phyloP scores from a whole-genome alignment of 2,113 vertebrate species.

The Columba janthina region DNA sequence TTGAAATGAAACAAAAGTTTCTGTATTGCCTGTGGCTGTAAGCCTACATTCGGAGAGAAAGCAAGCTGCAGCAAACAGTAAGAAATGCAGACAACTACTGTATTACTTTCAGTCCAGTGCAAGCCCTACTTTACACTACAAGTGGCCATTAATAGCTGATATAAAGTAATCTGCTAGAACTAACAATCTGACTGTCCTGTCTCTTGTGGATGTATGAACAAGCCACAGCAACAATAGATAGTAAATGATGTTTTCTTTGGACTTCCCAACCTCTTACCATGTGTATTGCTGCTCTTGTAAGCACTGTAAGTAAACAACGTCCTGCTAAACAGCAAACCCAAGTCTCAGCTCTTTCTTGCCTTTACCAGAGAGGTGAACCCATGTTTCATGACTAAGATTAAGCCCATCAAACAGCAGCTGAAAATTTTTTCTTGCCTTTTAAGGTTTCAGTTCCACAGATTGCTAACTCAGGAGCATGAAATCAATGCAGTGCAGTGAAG shows the following conservation, averaged over 20 bases:
- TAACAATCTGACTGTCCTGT: background rate
- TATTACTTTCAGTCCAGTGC: background rate
- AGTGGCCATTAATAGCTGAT: background rate
- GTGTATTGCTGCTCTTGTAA: background rate
- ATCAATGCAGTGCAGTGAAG: background rate
- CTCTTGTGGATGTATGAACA: background rate
- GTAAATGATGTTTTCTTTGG: background rate
- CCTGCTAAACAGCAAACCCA: background rate
- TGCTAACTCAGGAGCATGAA: background rate
- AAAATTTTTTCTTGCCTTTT: background rate
- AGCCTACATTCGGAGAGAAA: background rate
- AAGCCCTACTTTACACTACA: background rate
- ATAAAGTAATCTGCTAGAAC: background rate
- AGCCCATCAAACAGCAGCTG: background rate
- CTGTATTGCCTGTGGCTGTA: background rate
- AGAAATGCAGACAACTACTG: background rate
- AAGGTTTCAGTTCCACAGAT: background rate
- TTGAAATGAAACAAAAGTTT: background rate
- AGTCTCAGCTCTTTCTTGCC: background rate
- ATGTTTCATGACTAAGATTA: background rate
- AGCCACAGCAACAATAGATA: background rate
- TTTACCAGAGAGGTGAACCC: background rate
- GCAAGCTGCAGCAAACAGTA: background rate
- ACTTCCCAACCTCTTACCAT: background rate
- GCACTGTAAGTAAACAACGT: background rate